phyloP scores from a whole-genome alignment of 2,888 invertebrate genomes.

The Dendrolimus houi region DNA sequence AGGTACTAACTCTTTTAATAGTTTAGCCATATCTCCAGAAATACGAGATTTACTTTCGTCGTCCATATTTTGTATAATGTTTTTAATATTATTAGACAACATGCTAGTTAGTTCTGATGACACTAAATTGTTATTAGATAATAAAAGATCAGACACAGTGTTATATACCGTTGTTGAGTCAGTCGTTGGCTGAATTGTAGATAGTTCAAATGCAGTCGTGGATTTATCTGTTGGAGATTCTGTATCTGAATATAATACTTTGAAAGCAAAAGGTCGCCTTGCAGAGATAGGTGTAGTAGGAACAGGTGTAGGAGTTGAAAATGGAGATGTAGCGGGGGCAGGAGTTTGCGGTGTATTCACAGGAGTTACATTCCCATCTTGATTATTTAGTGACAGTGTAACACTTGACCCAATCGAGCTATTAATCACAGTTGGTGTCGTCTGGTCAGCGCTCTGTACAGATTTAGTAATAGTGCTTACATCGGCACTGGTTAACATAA shows the following conservation, averaged over 20 bases:
- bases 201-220: conserved; percentile 49
- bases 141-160: conserved; percentile 66
- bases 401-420: conserved; percentile 56
- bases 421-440: conserved; percentile 68
- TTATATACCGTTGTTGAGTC: conserved; percentile 69
- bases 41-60: conserved; percentile 62
- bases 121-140: conserved; percentile 63
- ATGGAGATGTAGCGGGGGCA: conserved; percentile 49
- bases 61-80: conserved; percentile 63
- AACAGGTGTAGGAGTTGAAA: conserved; percentile 37
- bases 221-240: conserved; percentile 58
- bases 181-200: conserved; percentile 55
- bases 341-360: conserved; percentile 42
- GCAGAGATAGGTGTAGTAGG: conserved; percentile 58
- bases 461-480: conserved; percentile 62
- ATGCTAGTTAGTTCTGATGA: conserved; percentile 74
- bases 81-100: conserved; percentile 65
- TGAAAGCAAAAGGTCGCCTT: conserved; percentile 69
- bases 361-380: conserved; percentile 39
- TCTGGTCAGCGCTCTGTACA: conserved; percentile 67
- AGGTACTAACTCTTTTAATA: conserved; percentile 69
- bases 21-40: conserved; percentile 67
- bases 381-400: conserved; percentile 52
- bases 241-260: conserved; percentile 65
- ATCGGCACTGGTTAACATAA: conserved; percentile 41